These are phyloP conservation scores for Xyliphius kryptos DNA, from an alignment of 2,113 vertebrate genomes.

Conservation along the genomic window DNA sequence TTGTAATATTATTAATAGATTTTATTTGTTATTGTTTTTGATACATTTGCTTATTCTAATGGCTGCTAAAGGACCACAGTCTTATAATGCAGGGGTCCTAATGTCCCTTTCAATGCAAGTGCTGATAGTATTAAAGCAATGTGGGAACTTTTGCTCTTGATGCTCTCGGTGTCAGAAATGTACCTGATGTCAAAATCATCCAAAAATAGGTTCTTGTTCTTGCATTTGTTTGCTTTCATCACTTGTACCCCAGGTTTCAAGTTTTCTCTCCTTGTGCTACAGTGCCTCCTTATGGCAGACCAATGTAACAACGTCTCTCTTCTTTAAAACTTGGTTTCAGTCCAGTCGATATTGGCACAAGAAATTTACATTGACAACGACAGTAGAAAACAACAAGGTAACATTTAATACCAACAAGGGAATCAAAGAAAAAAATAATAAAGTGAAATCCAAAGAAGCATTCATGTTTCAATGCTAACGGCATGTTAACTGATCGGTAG, in stretches of 20 bases:
- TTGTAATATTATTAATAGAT: conserved; percentile 41
- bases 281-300: conserved; percentile 59
- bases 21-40: conserved; percentile 58
- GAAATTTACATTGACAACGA: conserved; percentile 33
- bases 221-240: conserved; percentile 19
- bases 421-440: conserved; percentile 24
- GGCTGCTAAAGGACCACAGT: conserved; percentile 28
- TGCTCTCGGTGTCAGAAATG: conserved; percentile 19
- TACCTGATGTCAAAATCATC: conserved; percentile 36
- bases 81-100: conserved; percentile 33
- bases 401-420: conserved; percentile 15
- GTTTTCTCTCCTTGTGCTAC: conserved; percentile 56
- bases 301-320: conserved; percentile 39
- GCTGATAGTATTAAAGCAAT: conserved; percentile 33
- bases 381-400: conserved; percentile 29
- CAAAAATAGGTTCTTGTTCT: conserved; percentile 27
- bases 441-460: conserved; percentile 35
- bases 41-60: conserved; percentile 45
- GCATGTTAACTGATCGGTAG: conserved; percentile 11
- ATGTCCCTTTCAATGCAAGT: conserved; percentile 33
- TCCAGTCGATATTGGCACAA: conserved; percentile 26
- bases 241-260: conserved; percentile 21
- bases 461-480: conserved; percentile 26
- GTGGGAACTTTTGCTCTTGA: conserved; percentile 21
- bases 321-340: conserved; percentile 21